phyloP scores from a whole-genome alignment of 2,888 invertebrate species.

The Osedax fenrisi region DNA sequence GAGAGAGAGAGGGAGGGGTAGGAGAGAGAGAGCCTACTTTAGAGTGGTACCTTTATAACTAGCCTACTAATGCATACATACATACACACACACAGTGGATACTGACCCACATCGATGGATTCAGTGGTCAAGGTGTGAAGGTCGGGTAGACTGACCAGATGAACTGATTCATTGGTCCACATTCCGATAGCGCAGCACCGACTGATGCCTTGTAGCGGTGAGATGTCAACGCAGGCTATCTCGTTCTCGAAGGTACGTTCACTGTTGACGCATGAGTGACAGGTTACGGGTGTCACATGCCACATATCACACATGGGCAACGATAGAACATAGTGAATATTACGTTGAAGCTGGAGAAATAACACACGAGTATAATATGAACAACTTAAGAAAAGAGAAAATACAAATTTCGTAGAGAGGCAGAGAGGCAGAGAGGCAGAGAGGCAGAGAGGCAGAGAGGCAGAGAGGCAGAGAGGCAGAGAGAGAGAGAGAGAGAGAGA shows the following conservation, averaged over 20 bases:
- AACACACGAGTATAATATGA: background rate
- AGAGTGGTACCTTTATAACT: too few relatives aligned
- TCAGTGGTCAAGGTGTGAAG: background rate
- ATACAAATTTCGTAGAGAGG: background rate
- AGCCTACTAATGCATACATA: too few relatives aligned
- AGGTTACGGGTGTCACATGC: too few relatives aligned
- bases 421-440: background rate
- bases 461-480: background rate
- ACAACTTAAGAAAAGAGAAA: background rate
- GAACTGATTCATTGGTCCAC: constrained; percentile 65
- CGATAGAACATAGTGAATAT: too few relatives aligned
- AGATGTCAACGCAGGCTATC: constrained; percentile 87
- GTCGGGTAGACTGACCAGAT: constrained; percentile 4
- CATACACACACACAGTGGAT: too few relatives aligned
- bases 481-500: background rate
- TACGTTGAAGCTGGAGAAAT: too few relatives aligned
- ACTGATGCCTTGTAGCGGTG: constrained; percentile 54
- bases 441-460: background rate
- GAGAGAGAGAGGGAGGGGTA: too few relatives aligned
- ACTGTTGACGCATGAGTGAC: constrained; percentile 40
- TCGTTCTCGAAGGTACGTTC: constrained; percentile 68
- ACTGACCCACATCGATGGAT: background rate
- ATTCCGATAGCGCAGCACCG: constrained; percentile 74
- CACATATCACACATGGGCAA: too few relatives aligned
- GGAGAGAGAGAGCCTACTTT: too few relatives aligned